These are phyloP conservation scores for Cryptocheilus praepositus DNA, from an alignment of 2,888 invertebrate genomes.

Conservation along the genomic window DNA sequence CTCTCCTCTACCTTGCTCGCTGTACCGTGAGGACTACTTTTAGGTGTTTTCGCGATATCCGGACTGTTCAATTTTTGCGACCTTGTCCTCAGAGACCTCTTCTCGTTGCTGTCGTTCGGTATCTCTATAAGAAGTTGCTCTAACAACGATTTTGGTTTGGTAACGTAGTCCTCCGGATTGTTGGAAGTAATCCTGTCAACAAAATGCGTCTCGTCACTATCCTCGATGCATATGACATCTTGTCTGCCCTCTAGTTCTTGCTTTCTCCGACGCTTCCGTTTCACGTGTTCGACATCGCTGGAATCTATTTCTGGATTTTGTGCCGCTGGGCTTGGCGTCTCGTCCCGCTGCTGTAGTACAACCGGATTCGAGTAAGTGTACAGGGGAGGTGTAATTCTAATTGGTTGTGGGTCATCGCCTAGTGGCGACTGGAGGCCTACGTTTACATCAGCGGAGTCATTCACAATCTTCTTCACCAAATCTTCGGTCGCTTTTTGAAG, in stretches of 20 bases:
- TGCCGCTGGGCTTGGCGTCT: conserved; percentile 74
- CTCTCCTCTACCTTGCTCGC: conserved; percentile 67
- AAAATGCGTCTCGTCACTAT: conserved; percentile 68
- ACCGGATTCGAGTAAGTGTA: conserved; percentile 86
- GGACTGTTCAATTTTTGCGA: conserved; percentile 73
- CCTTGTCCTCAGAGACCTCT: conserved; percentile 73
- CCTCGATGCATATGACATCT: conserved; percentile 72
- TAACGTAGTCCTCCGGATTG: conserved; percentile 67
- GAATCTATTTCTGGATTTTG: conserved; percentile 69
- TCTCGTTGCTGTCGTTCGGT: conserved; percentile 79
- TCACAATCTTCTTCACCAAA: conserved; percentile 65
- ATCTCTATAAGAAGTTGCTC: conserved; percentile 91
- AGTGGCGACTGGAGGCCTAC: conserved; percentile 65
- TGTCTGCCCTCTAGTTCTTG: conserved; percentile 72
- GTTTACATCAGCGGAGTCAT: conserved; percentile 56
- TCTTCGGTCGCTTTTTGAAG: conserved; percentile 64
- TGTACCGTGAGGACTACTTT: conserved; percentile 69
- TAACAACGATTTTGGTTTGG: conserved; percentile 77
- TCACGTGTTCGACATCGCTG: conserved; percentile 67
- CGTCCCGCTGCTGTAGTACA: conserved; percentile 78
- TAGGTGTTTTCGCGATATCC: conserved; percentile 69
- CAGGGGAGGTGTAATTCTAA: conserved; percentile 83
- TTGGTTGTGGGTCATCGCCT: conserved; percentile 80
- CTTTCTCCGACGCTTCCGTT: conserved; percentile 71
- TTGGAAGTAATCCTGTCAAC: conserved; percentile 65